Evolutionary conservation across 2,797 vertebrate genomes (phyloP), one percentile per base, ranked within the genome.

Genomic region (Podarcis lilfordi): DNA sequence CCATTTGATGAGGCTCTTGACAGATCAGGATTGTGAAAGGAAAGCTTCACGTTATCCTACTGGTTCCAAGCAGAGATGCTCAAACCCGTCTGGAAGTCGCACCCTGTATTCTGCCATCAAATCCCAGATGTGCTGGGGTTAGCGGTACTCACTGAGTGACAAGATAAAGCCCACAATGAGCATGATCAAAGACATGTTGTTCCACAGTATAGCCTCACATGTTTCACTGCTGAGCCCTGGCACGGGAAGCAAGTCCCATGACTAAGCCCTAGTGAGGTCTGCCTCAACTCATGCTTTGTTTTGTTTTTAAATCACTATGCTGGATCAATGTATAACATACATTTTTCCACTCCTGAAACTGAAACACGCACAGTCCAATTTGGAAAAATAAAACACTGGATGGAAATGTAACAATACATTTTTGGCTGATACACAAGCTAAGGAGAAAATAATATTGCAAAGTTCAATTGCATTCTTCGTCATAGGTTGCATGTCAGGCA

Each of bases 401-500:
- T 55, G 21, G 75, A 61, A 21, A 72, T 13, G 10, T 4, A 19
- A 35, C 37, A 71, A 50, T 5, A 32, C 27, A 71, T 92, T 37
- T 2, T 29, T 72, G 76, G 83, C 0, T 78, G 15, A 23, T 1
- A 87, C 23, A 15, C 66, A 17, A 64, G 79, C 40, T 0, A 37
- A 72, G 50, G 32, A 89, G 0, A 92, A 89, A 91, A n/a, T 0
- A 81, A 66, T 40, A 21, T n/a, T 86, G 80, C 40, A 23, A 76
- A 2, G 81, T n/a, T 88, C 61, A 85, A 19, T 71, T 32, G 82
- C 21, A 86, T 2, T 76, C n/a, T 84, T 74, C 55, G 69, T 1
- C 61, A 82, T 89, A 89, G 89, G 50, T 90, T 7, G 9, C 82
- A 69, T 43, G 27, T 45, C 61, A 78, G 3, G 50, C 50, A 55